Percentiles rank a stretch among this genome's conserved stretches.
phyloP scores from a whole-genome alignment of 2,113 vertebrate genomes.

The Petrocephalus microphthalmus region DNA sequence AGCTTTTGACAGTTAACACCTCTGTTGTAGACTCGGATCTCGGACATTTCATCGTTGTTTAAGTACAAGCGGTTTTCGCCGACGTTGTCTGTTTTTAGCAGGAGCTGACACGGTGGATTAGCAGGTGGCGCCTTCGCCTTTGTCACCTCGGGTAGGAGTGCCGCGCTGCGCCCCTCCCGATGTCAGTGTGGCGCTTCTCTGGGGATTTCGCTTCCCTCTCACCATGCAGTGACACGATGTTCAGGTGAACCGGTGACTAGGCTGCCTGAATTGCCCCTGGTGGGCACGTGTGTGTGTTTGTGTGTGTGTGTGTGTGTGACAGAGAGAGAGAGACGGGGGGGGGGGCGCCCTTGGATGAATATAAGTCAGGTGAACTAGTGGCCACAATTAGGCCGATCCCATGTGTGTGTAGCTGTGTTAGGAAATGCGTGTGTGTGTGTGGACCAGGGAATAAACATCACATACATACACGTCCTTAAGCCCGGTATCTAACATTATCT shows the following conservation, averaged over 20 bases:
- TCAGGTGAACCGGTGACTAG: neutral
- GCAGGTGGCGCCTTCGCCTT: neutral
- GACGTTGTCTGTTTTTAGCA: neutral
- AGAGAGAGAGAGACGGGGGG: neutral
- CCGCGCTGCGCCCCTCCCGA: neutral
- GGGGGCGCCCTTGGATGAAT: neutral
- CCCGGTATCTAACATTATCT: neutral
- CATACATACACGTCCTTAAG: neutral
- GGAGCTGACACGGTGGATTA: conserved; percentile 6
- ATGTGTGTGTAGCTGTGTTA: neutral
- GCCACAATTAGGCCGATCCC: neutral
- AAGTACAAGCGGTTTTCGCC: neutral
- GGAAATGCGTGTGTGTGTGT: neutral
- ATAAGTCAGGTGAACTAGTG: neutral
- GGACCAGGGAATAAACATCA: neutral
- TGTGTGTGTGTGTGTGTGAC: neutral
- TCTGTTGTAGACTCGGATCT: neutral
- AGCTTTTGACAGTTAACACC: neutral
- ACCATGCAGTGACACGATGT: neutral
- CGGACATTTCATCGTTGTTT: neutral
- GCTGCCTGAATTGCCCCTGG: neutral
- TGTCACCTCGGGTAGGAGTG: neutral
- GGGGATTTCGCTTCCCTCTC: neutral
- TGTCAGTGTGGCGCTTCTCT: neutral
- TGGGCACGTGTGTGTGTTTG: neutral